A percentile compares a stretch with the other conserved stretches of the same genome.
Conservation (phyloP, 2,113 vertebrate species). For the Sceloporus tristichus region DNA sequence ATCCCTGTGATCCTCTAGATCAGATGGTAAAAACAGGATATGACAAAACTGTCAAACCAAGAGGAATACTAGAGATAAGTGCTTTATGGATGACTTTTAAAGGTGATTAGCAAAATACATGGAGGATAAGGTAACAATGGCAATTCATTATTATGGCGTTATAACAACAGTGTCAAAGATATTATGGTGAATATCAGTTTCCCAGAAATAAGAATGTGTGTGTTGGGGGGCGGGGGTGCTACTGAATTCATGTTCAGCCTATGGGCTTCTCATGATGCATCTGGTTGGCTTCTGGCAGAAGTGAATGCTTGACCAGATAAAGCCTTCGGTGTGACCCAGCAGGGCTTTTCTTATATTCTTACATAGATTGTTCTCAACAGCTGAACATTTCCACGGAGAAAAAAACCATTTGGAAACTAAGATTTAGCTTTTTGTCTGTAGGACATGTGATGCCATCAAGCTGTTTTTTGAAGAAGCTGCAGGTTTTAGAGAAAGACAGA, state of each 20-base stretch:
- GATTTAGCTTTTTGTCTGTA: not conserved
- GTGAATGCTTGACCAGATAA: too few species aligned
- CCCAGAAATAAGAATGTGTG: too few species aligned
- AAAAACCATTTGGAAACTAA: not conserved
- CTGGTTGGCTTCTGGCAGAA: not conserved
- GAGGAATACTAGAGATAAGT: not conserved
- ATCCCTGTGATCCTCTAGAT: not conserved
- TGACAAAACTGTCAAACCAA: not conserved
- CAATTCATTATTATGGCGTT: too few species aligned
- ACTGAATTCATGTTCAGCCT: not conserved
- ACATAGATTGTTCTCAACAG: not conserved
- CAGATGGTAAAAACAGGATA: not conserved
- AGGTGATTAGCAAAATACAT: not conserved
- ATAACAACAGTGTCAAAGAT: too few species aligned
- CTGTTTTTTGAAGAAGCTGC: not conserved
- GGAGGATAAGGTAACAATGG: not conserved
- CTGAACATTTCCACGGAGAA: not conserved
- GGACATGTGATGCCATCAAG: not conserved
- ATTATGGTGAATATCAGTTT: too few species aligned
- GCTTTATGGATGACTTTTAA: not conserved
- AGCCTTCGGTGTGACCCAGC: not conserved
- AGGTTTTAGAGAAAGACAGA: not conserved
- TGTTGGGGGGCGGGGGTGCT: not conserved
- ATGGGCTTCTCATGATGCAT: not conserved
- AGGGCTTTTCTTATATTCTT: not conserved